Evolutionary conservation across 2,113 vertebrate species (phyloP).

Genomic region (Recurvirostra avosetta): DNA sequence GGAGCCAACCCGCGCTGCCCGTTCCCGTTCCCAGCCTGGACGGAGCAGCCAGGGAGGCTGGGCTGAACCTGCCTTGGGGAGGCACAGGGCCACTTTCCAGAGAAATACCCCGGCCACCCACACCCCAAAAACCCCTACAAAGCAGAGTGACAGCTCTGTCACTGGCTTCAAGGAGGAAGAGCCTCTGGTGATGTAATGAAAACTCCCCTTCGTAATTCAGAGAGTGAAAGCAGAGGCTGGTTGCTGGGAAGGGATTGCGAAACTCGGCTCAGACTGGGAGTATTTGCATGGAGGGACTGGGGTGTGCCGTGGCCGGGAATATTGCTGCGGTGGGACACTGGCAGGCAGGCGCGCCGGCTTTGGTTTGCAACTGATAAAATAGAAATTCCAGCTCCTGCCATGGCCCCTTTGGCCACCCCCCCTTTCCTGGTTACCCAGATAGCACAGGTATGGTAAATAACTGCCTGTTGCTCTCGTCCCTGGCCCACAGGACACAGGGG

Average conservation of each 20-base stretch:
- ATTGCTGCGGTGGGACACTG: neutral
- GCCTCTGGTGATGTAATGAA: constrained; percentile 20
- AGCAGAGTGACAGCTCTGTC: neutral
- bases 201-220: constrained; percentile 39
- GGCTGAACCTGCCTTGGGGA: neutral
- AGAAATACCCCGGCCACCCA: neutral
- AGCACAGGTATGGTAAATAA: neutral
- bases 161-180: neutral
- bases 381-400: neutral
- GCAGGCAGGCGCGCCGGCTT: neutral
- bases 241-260: constrained; percentile 39
- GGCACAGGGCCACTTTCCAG: neutral
- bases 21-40: neutral
- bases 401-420: neutral
- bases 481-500: neutral
- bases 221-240: constrained; percentile 57
- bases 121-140: neutral
- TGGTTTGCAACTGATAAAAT: neutral
- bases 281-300: neutral
- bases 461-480: neutral
- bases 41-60: neutral
- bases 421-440: neutral
- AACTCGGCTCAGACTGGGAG: neutral
- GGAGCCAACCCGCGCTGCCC: neutral
- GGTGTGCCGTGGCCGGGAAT: neutral